Base-by-base conservation (phyloP, 2,888 invertebrate genomes). In the Andrena haemorrhoa region DNA sequence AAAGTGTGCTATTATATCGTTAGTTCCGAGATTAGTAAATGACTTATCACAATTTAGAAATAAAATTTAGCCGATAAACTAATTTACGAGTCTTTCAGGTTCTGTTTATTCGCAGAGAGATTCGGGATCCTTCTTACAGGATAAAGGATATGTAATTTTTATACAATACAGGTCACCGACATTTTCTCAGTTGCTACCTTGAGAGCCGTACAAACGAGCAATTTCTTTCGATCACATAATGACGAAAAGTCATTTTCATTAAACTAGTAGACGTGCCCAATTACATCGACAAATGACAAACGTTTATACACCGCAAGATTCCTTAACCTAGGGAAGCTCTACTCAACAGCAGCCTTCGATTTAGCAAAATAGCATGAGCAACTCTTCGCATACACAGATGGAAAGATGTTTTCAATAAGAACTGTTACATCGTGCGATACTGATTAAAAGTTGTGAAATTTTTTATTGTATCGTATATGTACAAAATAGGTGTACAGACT, bases 401-500 rank as follows among this genome's bases (percentile, higher is more conserved):
- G 64, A n/a, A 49, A 69, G 63, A 71, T 83, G 49, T 33, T 69
- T 83, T 16, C 81, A 88, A 83, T 89, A 73, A 85, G 86, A 75
- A 83, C 41, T 41, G 41, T 87, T 88, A 86, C 81, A 63, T 61
- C 88, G 33, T 63, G 84, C 85, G 56, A 82, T 89, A 83, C 82
- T 78, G 84, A 86, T 89, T 89, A 88, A 89, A 89, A 88, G 86
- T 88, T 91, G 91, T 92, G 92, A 93, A 93, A 93, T 93, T 91
- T 92, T 93, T 93, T 93, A 93, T 92, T 93, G 92, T 93, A 92
- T 93, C 90, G 91, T 92, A 93, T 93, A 93, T 94, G 93, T 94
- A 93, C 93, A 93, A 93, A 93, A 93, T 92, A 91, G 91, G 92
- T 93, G 93, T 93, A 93, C 93, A 92, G 92, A 93, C 92, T 92